These are phyloP conservation scores for Tribolium castaneum DNA, from an alignment of 1,140 invertebrate species.

Conservation along the genomic window DNA sequence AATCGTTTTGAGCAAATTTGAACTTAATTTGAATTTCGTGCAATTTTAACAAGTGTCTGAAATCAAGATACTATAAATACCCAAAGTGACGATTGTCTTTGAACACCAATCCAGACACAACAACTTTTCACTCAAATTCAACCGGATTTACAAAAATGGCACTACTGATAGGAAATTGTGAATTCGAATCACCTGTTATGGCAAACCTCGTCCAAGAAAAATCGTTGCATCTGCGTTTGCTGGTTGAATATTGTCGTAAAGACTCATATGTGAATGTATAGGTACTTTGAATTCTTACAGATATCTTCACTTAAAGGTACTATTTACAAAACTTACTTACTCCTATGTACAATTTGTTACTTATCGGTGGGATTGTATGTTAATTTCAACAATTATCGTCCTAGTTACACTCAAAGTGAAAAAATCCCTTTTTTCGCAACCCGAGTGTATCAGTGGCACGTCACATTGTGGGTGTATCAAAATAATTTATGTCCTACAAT, in stretches of 20 bases:
- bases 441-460: too few species aligned
- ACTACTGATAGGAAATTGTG: slow-evolving; percentile 27
- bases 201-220: neutral
- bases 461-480: neutral
- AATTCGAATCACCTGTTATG: slow-evolving; percentile 4
- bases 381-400: neutral
- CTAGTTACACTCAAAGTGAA: neutral
- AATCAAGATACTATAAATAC: slow-evolving; percentile 31
- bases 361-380: slow-evolving; percentile 32
- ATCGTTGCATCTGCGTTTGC: neutral
- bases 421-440: too few species aligned
- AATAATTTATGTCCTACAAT: slow-evolving; percentile 30
- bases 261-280: slow-evolving; percentile 46
- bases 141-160: slow-evolving; percentile 11
- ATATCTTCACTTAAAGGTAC: slow-evolving; percentile 25
- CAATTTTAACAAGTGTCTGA: slow-evolving; percentile 51
- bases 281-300: slow-evolving; percentile 48
- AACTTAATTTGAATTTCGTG: slow-evolving; percentile 36
- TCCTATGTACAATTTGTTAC: slow-evolving; percentile 46
- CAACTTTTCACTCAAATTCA: slow-evolving; percentile 27
- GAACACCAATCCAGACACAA: slow-evolving; percentile 29
- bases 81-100: slow-evolving; percentile 21
- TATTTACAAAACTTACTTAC: slow-evolving; percentile 32
- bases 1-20: slow-evolving; percentile 51
- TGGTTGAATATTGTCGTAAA: slow-evolving; percentile 43